phyloP scores from a whole-genome alignment of 2,797 vertebrate species.

The Poeciliopsis presidionis region DNA sequence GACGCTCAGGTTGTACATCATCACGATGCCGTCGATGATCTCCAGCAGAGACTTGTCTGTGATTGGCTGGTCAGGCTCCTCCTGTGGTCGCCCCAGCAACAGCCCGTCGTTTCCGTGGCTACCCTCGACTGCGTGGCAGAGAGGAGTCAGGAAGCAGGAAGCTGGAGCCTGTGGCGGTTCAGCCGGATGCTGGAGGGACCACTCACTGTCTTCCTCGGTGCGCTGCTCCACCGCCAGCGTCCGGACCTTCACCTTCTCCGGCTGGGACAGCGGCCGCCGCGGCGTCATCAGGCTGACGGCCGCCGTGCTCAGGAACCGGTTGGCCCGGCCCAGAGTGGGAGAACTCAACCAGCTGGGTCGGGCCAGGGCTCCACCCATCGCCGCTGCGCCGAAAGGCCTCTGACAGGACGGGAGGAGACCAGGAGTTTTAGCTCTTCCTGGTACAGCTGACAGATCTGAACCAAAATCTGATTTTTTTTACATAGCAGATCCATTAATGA shows the following conservation, averaged over 20 bases:
- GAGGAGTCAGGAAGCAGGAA: conserved; percentile 5
- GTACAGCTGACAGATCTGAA: no score
- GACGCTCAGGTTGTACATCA: conserved; percentile 98
- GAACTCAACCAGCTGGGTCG: conserved; percentile 96
- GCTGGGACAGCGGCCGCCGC: conserved; percentile 84
- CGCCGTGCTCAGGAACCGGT: conserved; percentile 94
- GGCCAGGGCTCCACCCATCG: conserved; percentile 89
- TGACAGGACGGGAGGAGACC: conserved; percentile 45
- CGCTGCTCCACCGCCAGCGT: conserved; percentile 90
- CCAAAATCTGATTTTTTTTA: no score
- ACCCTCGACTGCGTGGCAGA: conserved; percentile 87
- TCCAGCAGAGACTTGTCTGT: conserved; percentile 95
- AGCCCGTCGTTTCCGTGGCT: conserved; percentile 92
- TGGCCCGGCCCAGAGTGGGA: conserved; percentile 93
- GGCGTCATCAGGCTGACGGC: conserved; percentile 97
- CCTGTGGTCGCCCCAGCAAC: conserved; percentile 90
- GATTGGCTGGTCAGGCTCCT: conserved; percentile 89
- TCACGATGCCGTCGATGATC: conserved; percentile 92
- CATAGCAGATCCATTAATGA: no score
- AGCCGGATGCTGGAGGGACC: background rate
- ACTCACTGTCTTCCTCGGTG: conserved; percentile 96
- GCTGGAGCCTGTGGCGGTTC: background rate
- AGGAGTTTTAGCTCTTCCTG: no score
- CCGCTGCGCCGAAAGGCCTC: conserved; percentile 87
- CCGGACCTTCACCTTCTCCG: conserved; percentile 95